Conservation (phyloP, 1,140 invertebrate genomes). For the Drosophila ficusphila region DNA sequence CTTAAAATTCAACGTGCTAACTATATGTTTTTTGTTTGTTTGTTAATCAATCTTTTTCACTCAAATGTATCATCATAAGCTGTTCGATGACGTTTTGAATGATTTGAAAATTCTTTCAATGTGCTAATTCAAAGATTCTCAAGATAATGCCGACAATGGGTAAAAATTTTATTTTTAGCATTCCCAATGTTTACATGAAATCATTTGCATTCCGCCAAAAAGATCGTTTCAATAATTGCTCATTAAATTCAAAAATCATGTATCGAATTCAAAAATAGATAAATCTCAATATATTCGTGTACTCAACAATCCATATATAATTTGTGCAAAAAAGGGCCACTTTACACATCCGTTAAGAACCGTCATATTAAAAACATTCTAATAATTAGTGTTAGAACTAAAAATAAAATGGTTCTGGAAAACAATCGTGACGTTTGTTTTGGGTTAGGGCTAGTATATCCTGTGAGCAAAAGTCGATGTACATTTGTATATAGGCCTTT, state of each 20-base stretch:
- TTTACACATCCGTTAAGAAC: not conserved
- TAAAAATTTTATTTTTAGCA: not conserved
- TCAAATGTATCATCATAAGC: not conserved
- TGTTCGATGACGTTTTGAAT: constrained; percentile 1
- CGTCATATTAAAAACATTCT: too few relatives aligned
- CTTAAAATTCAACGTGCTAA: not conserved
- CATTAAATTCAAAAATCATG: not conserved
- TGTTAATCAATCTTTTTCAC: not conserved
- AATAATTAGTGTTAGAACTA: not conserved
- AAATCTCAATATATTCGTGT: not conserved
- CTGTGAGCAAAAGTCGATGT: constrained; percentile 2
- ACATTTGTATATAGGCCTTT: constrained; percentile 24
- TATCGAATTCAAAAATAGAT: not conserved
- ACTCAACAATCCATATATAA: not conserved
- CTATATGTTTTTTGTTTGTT: not conserved
- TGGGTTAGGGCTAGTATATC: constrained; percentile 22
- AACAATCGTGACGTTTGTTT: constrained; percentile 20
- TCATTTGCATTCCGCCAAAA: not conserved
- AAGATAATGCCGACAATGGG: too few relatives aligned
- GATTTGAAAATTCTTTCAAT: not conserved
- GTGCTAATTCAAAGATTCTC: too few relatives aligned
- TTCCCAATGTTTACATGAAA: constrained; percentile 1
- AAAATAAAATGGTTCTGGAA: constrained; percentile 23
- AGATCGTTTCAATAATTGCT: not conserved
- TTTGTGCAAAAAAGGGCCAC: not conserved